Conservation (phyloP, 2,797 vertebrate species). For the Myotis myotis region DNA sequence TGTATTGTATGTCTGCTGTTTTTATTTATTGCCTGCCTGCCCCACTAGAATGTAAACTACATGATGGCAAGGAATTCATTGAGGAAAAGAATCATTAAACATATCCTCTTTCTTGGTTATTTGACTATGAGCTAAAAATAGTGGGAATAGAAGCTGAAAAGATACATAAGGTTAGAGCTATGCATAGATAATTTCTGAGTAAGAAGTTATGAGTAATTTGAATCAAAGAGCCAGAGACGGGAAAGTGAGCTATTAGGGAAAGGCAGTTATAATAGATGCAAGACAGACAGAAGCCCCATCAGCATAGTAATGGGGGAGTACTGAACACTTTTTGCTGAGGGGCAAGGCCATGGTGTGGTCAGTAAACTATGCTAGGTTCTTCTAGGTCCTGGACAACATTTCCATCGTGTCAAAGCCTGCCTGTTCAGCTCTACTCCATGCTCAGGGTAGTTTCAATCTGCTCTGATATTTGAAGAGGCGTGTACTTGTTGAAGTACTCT, state of each 20-base stretch:
- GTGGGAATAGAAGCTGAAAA: not conserved
- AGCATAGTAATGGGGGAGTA: not conserved
- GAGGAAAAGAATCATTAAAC: not conserved
- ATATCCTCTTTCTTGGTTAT: not conserved
- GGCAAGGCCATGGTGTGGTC: not conserved
- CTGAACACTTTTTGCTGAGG: not conserved
- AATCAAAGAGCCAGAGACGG: not conserved
- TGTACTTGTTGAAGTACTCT: not conserved
- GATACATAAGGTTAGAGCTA: not conserved
- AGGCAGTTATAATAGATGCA: not conserved
- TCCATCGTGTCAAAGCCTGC: not conserved
- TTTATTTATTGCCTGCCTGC: not conserved
- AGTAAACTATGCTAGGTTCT: not conserved
- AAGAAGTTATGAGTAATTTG: not conserved
- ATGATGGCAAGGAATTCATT: not conserved
- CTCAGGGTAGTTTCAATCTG: not conserved
- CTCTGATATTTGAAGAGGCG: not conserved
- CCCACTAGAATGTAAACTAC: not conserved
- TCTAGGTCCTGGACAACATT: not conserved
- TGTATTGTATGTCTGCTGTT: not conserved
- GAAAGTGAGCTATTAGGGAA: not conserved
- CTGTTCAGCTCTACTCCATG: not conserved
- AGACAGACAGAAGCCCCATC: not conserved
- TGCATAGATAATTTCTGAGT: not conserved
- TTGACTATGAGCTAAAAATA: conserved; percentile 3